Base-by-base conservation (phyloP, 1,140 invertebrate genomes). In the Dufourea novaeangliae region DNA sequence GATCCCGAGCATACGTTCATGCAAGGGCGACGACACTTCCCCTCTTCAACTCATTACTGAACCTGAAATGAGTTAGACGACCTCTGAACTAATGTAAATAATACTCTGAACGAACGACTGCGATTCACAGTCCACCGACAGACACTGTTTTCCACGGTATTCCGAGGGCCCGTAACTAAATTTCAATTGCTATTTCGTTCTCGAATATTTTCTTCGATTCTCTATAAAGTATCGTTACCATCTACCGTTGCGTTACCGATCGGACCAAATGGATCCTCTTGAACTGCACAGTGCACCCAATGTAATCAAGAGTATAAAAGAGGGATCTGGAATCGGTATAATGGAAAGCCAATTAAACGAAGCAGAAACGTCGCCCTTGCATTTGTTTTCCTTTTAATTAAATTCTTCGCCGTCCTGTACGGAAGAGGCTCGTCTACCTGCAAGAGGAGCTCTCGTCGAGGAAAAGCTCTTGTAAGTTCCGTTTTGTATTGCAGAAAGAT, bases 11-110 rank as follows among this genome's bases (percentile, higher is more conserved):
- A 34, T n/a, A n/a, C 50, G 54, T 41, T 68, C 50, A 27, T 32
- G 22, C 66, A 76, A 76, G 73, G 66, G 54, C 54, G 73, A 76
- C 54, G 73, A 76, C 73, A 76, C 54, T 69, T 76, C 64, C 73
- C 66, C 66, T 59, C 63, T 75, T 75, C 41, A 20, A 39, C 20
- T 76, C 66, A 69, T 76, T 59, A 59, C 32, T 50, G 39, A 69
- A 69, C 32, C 54, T 57, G 66, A 76, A 76, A 76, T 68, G 41
- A 76, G 41, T 76, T 68, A n/a, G 54, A 52, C 32, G 56, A 69
- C 32, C 66, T 69, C 54, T 50, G 32, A 22, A 59, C 32, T 29
- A 63, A 73, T 46, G 64, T 75, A 68, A 75, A 75, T 75, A 68
- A 75, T 75, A 75, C 39, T n/a, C 0, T 7, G 11, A 25, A 27